phyloP scores from a whole-genome alignment of 2,113 vertebrate species.

The Helogale parvula region DNA sequence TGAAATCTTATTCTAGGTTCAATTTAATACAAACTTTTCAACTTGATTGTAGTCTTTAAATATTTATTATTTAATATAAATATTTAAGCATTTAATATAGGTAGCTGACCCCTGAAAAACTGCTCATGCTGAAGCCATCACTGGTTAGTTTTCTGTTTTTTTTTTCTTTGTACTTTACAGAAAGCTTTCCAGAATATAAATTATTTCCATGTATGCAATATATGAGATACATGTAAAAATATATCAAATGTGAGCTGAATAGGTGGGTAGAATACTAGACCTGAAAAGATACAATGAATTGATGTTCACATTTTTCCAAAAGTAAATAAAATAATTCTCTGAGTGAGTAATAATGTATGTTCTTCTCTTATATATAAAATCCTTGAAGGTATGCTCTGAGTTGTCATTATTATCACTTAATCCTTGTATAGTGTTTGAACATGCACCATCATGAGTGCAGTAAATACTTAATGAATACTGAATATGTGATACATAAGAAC shows the following conservation, averaged over 20 bases:
- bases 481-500: neutral
- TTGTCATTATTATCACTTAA: neutral
- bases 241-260: neutral
- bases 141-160: neutral
- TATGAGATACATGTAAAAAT: neutral
- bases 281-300: neutral
- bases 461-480: neutral
- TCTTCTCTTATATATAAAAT: neutral
- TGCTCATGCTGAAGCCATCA: slow-evolving; percentile 32
- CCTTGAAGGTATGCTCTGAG: neutral
- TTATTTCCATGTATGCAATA: neutral
- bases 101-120: slow-evolving; percentile 52
- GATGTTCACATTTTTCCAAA: neutral
- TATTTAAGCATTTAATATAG: slow-evolving; percentile 74
- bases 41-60: slow-evolving; percentile 57
- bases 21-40: neutral
- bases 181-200: slow-evolving; percentile 36
- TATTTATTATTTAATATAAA: slow-evolving; percentile 70
- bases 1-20: slow-evolving; percentile 29
- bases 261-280: neutral
- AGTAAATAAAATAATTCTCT: neutral
- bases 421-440: neutral
- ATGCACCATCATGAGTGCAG: accelerated
- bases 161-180: slow-evolving; percentile 8
- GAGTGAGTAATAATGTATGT: neutral